Percentiles rank a stretch among this genome's conserved stretches.
These are phyloP conservation scores for Agriopis aurantiaria DNA, from an alignment of 2,888 invertebrate genomes.

Conservation along the genomic window DNA sequence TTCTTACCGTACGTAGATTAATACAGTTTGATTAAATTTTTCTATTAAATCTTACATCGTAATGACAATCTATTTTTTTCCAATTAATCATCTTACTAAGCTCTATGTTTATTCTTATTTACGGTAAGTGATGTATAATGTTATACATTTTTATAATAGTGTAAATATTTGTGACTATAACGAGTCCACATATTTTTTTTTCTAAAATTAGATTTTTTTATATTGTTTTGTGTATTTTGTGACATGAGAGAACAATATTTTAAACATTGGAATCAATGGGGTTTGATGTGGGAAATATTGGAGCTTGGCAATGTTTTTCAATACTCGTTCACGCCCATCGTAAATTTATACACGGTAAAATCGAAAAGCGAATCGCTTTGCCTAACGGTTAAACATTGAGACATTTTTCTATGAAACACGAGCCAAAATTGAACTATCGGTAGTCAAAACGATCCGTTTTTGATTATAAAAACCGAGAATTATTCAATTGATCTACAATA, in stretches of 20 bases:
- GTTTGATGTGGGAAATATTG: slow-evolving; percentile 47
- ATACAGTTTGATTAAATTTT: slow-evolving; percentile 79
- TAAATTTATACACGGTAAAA: neutral
- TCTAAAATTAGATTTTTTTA: slow-evolving; percentile 67
- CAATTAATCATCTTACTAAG: slow-evolving; percentile 83
- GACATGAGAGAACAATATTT: slow-evolving; percentile 63
- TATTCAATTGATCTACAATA: slow-evolving; percentile 41
- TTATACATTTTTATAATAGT: slow-evolving; percentile 83
- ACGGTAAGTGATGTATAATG: slow-evolving; percentile 80
- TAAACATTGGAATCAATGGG: slow-evolving; percentile 56
- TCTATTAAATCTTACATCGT: slow-evolving; percentile 77
- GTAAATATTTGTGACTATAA: slow-evolving; percentile 82
- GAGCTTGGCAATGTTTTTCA: slow-evolving; percentile 22
- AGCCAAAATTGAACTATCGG: neutral
- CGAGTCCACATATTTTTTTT: slow-evolving; percentile 68
- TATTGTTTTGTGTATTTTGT: slow-evolving; percentile 54
- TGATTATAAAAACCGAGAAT: neutral
- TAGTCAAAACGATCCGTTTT: slow-evolving; percentile 17
- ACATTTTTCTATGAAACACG: neutral
- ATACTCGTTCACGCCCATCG: neutral
- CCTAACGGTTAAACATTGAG: neutral
- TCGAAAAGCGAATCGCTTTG: neutral
- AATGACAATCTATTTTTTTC: slow-evolving; percentile 74
- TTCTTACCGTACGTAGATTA: slow-evolving; percentile 77
- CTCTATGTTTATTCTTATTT: slow-evolving; percentile 82